Conservation (phyloP, 2,797 vertebrate genomes). For the Lithobates pipiens region DNA sequence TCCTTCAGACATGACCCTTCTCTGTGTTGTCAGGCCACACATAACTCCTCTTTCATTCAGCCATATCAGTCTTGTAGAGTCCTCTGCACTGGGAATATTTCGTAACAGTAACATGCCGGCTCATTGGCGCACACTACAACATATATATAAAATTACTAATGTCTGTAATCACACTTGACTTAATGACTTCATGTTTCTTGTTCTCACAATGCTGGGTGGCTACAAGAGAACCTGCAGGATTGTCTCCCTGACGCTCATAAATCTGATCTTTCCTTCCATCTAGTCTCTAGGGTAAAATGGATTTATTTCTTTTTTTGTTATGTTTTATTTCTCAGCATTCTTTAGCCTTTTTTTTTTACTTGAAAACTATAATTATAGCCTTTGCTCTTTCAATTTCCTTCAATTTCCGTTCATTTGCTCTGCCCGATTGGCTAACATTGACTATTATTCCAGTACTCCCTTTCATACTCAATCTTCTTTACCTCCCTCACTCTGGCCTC, state of each 20-base stretch:
- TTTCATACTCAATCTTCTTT: constrained; percentile 33
- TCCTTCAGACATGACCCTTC: constrained; percentile 56
- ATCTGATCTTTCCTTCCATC: constrained; percentile 12
- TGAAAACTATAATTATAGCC: constrained; percentile 11
- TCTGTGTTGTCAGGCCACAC: constrained; percentile 40
- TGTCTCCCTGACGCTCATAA: background rate
- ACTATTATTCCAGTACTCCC: constrained; percentile 32
- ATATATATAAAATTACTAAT: constrained; percentile 12
- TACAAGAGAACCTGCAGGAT: constrained; percentile 14
- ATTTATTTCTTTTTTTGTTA: background rate
- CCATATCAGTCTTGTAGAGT: constrained; percentile 6
- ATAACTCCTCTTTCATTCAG: constrained; percentile 27
- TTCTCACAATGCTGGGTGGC: constrained; percentile 26
- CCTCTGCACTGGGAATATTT: constrained; percentile 31
- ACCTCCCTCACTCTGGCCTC: constrained; percentile 30
- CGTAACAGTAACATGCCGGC: constrained; percentile 16
- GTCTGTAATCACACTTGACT: constrained; percentile 19
- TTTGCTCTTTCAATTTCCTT: constrained; percentile 17
- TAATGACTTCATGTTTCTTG: constrained; percentile 14
- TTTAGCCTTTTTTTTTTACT: background rate
- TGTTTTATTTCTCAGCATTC: background rate
- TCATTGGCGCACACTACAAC: background rate
- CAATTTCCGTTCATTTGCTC: constrained; percentile 1
- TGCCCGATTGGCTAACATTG: constrained; percentile 21
- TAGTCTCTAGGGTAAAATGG: constrained; percentile 18